Evolutionary conservation across 2,888 invertebrate genomes (phyloP).

Genomic region (Ganaspis brasiliensis): DNA sequence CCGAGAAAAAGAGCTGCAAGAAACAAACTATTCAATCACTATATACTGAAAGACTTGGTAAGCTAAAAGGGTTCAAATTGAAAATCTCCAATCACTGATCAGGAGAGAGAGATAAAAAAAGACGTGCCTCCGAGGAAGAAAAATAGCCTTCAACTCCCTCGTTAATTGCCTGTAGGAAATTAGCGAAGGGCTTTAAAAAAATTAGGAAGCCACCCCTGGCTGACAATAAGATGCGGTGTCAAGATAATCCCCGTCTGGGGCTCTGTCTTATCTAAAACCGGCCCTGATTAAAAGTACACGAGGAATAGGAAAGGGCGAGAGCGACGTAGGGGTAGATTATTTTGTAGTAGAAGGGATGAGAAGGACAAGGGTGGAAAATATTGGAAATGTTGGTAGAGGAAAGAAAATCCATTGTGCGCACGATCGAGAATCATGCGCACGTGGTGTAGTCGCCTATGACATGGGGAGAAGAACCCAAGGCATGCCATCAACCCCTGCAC

Average conservation of each 20-base stretch:
- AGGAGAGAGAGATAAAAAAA: not conserved
- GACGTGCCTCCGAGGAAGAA: not conserved
- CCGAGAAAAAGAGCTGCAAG: no score
- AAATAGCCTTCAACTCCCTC: slow-evolving; percentile 14
- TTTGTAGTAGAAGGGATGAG: not conserved
- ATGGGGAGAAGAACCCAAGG: slow-evolving; percentile 27
- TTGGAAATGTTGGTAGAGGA: slow-evolving; percentile 10
- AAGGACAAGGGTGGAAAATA: slow-evolving; percentile 23
- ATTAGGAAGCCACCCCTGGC: slow-evolving; percentile 27
- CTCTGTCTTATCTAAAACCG: slow-evolving; percentile 40
- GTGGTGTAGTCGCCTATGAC: slow-evolving; percentile 40
- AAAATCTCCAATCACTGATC: slow-evolving; percentile 1
- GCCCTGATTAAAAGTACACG: slow-evolving; percentile 39
- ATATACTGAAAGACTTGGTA: not conserved
- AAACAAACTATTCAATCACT: slow-evolving; percentile 1
- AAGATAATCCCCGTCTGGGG: slow-evolving; percentile 40
- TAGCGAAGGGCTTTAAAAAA: slow-evolving; percentile 37
- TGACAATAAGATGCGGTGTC: slow-evolving; percentile 42
- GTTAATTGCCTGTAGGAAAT: slow-evolving; percentile 26
- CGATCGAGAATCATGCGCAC: slow-evolving; percentile 43
- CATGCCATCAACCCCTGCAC: slow-evolving; percentile 42
- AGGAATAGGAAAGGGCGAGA: slow-evolving; percentile 26
- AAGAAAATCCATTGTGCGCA: slow-evolving; percentile 34
- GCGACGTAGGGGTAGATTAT: slow-evolving; percentile 23
- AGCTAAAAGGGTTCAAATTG: slow-evolving; percentile 1